Evolutionary conservation across 2,888 invertebrate genomes (phyloP), one percentile per base, ranked within the genome.

Genomic region (Nymphalis polychloros): DNA sequence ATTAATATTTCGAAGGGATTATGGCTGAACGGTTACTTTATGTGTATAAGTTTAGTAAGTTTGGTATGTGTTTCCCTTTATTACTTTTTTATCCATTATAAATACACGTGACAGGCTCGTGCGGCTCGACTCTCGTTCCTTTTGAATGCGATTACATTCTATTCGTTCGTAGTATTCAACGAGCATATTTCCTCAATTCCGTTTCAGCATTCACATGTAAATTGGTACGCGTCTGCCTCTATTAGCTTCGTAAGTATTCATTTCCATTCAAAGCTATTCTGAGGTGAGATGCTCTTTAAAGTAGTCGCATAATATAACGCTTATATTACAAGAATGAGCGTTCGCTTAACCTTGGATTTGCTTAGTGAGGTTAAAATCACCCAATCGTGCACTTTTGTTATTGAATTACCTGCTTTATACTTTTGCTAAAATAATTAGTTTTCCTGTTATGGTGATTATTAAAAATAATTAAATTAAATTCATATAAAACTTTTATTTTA

Each of bases 171-270:
- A 35, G 69, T 63, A 68, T 68, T 68, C 70, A 64, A 48, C 63
- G 66, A 60, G 68, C 70, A 68, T 68, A 70, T 72, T 72, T 68
- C 68, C 65, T 59, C 66, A 61, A 67, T 72, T 69, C 67, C 59
- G 61, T 67, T 59, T 48, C 68, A 52, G 67, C 67, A 72, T 74
- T 74, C 68, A 70, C 64, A 74, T 74, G 71, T 68, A 73, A 74
- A 74, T 74, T 70, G 72, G 73, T 61, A 64, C 71, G 64, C 67
- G 69, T 61, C 64, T 64, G 63, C 64, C 64, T 70, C 70, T 71
- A 73, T 73, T 74, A 68, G 73, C 65, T 48, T 19, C 31, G 49
- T 67, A 63, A 47, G 59, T 70, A 63, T 68, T 70, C 70, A 72
- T 63, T 67, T 27, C 41, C 52, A 59, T 70, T 68, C 61, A 68